Evolutionary conservation across 2,113 vertebrate species (phyloP), one percentile per base, ranked within the genome.

Genomic region (Etheostoma spectabile): DNA sequence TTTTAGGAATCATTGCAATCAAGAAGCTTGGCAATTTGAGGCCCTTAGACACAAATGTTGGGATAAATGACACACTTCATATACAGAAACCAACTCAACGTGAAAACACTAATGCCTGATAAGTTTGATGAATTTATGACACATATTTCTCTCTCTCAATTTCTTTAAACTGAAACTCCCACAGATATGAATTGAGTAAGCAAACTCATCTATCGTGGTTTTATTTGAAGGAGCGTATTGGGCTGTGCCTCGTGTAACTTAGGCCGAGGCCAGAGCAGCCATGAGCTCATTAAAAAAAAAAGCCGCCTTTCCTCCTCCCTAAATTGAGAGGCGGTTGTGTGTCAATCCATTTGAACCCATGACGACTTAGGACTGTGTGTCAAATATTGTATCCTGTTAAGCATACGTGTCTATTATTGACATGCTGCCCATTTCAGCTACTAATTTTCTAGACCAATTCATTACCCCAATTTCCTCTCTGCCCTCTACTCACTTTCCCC

Each of bases 381-480:
- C 14, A 60, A 64, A 79, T 8, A 5, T 22, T 56, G 57, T 13
- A n/a, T 52, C 46, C 19, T 16, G 13, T 56, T 65, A 24, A 56
- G 14, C 38, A 38, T 24, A 33, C 61, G n/a, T 35, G 61, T 66
- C 18, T 24, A 18, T 51, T 71, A 78, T 63, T 66, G 78, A 88
- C 55, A 30, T 12, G 18, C 21, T 59, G 56, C 22, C 46, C 22
- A 56, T 27, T 68, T 64, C 72, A 80, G 52, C 48, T n/a, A 16
- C 55, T 35, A 30, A 49, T 86, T 89, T 68, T 67, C 64, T 78
- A 35, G 51, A 64, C 24, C 48, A 68, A 51, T 78, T 88, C 72
- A 88, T 90, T 90, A 91, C 57, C 75, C 86, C 77, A 11, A 85
- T 89, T 93, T 91, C 86, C 89, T 82, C 48, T 46, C 62, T 84